A percentile compares a stretch with the other conserved stretches of the same genome.
Evolutionary conservation across 2,797 vertebrate genomes (phyloP).

Genomic region (Uromys caudimaculatus): DNA sequence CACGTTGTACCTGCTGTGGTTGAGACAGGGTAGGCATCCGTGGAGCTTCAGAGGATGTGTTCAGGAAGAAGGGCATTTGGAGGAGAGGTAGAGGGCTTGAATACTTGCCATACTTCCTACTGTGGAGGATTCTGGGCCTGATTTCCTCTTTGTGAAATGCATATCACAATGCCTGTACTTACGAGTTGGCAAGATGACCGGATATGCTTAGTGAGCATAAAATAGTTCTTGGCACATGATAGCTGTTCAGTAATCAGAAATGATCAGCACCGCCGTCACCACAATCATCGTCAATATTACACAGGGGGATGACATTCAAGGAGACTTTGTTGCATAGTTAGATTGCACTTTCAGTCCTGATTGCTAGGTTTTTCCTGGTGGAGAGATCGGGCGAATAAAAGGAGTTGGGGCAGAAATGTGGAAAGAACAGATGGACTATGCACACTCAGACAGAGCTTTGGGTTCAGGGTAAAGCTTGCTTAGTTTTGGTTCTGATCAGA

Average conservation of each 20-base stretch:
- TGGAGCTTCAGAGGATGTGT: background rate
- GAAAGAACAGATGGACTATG: background rate
- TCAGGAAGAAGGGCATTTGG: background rate
- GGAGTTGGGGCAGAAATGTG: background rate
- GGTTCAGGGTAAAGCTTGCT: background rate
- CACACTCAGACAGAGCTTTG: background rate
- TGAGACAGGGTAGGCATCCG: background rate
- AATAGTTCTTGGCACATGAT: background rate
- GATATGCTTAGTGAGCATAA: background rate
- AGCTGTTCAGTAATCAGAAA: constrained; percentile 1
- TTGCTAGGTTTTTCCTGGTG: background rate
- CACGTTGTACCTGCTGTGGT: background rate
- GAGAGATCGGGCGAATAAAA: background rate
- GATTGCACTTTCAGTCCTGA: background rate
- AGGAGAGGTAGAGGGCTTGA: background rate
- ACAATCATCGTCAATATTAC: background rate
- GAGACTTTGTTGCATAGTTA: background rate
- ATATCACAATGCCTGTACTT: background rate
- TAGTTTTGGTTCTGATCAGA: background rate
- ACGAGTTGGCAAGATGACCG: background rate
- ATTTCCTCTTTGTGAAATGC: background rate
- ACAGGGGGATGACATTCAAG: background rate
- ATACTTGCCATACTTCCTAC: background rate
- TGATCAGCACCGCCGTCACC: background rate
- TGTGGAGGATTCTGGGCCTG: background rate